Conservation (phyloP, 2,888 invertebrate genomes). For the Liposcelis brunnea region DNA sequence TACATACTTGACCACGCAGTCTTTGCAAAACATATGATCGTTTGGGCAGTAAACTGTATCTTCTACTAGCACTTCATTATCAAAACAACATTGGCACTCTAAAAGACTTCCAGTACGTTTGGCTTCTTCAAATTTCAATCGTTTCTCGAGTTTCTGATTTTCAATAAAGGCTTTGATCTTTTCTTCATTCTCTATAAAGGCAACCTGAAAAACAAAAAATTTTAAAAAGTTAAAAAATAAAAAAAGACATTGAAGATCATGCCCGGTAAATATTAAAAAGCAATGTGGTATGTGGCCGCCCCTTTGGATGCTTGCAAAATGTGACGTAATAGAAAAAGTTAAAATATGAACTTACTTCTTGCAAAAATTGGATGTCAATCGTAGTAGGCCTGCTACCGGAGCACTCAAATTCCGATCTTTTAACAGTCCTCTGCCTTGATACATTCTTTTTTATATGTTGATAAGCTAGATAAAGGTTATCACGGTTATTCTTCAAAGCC, state of each 20-base stretch:
- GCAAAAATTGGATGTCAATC: slow-evolving; percentile 22
- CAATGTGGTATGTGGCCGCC: too few species aligned
- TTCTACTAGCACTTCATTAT: slow-evolving; percentile 31
- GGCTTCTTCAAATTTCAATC: slow-evolving; percentile 20
- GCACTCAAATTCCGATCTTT: too few species aligned
- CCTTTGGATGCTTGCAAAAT: too few species aligned
- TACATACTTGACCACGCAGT: slow-evolving; percentile 25
- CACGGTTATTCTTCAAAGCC: neutral
- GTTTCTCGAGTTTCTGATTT: slow-evolving; percentile 16
- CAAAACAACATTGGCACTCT: slow-evolving; percentile 36
- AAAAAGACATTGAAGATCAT: too few species aligned
- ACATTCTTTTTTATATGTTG: neutral
- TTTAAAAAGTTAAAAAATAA: neutral
- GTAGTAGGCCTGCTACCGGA: neutral
- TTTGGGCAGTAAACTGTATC: slow-evolving; percentile 26
- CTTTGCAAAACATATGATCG: slow-evolving; percentile 30
- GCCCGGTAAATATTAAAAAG: neutral
- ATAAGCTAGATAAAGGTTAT: neutral
- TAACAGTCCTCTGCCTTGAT: neutral
- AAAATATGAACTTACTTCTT: slow-evolving; percentile 22
- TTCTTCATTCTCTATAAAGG: slow-evolving; percentile 21
- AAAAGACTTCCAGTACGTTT: slow-evolving; percentile 25
- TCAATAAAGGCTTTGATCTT: slow-evolving; percentile 21
- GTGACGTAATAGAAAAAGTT: too few species aligned
- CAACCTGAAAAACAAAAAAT: slow-evolving; percentile 19